Evolutionary conservation across 2,888 invertebrate genomes (phyloP), one percentile per base, ranked within the genome.

Genomic region (Sminthurinus aureus): DNA sequence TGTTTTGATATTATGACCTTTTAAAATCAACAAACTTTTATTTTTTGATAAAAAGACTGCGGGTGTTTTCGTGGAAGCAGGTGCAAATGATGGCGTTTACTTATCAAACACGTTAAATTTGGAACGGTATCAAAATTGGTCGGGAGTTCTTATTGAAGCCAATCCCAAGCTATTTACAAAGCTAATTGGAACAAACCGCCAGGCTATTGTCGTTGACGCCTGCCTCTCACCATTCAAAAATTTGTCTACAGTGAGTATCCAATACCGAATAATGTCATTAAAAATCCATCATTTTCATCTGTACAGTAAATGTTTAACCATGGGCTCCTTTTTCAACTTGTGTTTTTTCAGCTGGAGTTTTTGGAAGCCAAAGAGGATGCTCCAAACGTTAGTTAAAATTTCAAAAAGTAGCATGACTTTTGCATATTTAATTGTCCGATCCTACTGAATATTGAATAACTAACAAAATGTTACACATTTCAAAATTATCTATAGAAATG

Each of bases 101-200:
- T n/a, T n/a, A 2, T 67, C 67, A 67, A 67, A 67, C 8, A 20
- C 67, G 8, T 8, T 67, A 8, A 22, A 67, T 11, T 67, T 67
- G 67, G 67, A 67, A 20, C n/a, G n/a, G 67, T 20, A 20, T n/a
- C 67, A 67, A 67, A 67, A n/a, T 67, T 67, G 67, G 67, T 20
- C 67, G 0, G 67, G 67, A 15, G 67, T 67, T n/a, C 20, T 67
- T 2, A 67, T 67, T 67, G 67, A 67, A 67, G 67, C 67, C 1
- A 22, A 67, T n/a, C 67, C 67, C 1, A n/a, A 22, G 1, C 67
- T 67, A 20, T 67, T 67, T 20, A 18, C 20, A 20, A n/a, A 67
- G n/a, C 67, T 67, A 3, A 11, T n/a, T 20, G 67, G 22, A 4
- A 64, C 13, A 64, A 13, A 64, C 3, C 13, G 67, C 11, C n/a